phyloP scores from a whole-genome alignment of 64 coral and sea anemone genomes.

The Pocillopora verrucosa region DNA sequence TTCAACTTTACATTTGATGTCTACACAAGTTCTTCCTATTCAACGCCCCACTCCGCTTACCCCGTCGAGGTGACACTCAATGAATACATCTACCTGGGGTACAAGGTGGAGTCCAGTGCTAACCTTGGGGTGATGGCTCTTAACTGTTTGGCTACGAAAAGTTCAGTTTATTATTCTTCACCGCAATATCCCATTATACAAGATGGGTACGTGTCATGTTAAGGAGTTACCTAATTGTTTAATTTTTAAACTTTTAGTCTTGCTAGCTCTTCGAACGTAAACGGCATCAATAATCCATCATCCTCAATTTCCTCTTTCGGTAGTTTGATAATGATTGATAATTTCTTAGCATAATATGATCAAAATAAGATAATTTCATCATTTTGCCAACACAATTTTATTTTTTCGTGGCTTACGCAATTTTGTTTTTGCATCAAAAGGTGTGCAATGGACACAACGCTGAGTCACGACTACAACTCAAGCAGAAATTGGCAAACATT shows the following conservation, averaged over 20 bases:
- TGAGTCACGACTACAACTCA: background rate
- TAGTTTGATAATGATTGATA: too few relatives aligned
- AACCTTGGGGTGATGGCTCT: constrained; percentile 2
- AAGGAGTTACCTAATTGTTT: background rate
- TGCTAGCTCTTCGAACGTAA: background rate
- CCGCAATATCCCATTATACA: background rate
- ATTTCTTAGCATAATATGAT: too few relatives aligned
- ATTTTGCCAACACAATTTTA: background rate
- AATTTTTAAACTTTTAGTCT: too few relatives aligned
- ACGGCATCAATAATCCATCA: too few relatives aligned
- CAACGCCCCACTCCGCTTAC: background rate
- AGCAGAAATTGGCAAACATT: background rate
- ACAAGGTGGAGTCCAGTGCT: constrained; percentile 1
- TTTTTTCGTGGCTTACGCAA: too few relatives aligned
- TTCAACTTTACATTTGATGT: constrained; percentile 10
- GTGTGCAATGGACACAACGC: background rate
- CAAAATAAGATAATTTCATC: background rate
- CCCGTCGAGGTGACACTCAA: background rate
- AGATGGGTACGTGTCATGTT: background rate
- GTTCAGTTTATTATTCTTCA: background rate
- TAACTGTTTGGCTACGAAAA: constrained; percentile 11
- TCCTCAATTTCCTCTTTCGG: background rate
- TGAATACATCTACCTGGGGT: background rate
- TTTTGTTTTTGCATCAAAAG: background rate
- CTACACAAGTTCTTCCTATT: background rate